Base-by-base conservation (phyloP, 1,140 invertebrate genomes). In the Zaprionus nigranus region DNA sequence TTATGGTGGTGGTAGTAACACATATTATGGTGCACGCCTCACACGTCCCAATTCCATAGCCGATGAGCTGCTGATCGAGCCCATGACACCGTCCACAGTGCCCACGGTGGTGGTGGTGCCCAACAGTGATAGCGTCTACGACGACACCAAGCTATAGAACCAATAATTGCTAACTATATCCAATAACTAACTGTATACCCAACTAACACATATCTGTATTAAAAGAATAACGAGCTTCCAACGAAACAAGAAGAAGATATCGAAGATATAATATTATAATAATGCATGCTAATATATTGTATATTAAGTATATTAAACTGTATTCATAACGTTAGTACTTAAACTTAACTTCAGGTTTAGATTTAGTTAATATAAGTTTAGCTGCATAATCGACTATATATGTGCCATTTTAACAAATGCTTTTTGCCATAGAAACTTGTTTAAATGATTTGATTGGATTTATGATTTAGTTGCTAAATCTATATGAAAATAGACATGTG, bases 81-180 rank as follows among this genome's bases (percentile, higher is more conserved):
- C 84, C 30, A 79, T 81, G 66, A 46, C 54, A n/a, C 34, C 67
- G 15, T n/a, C n/a, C 20, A 51, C 46, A n/a, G 20, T 92, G 63
- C 91, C 91, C 38, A 82, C 85, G 70, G 91, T 92, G 73, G 86
- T 92, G 61, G 88, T 92, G 59, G 86, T 92, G 67, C 91, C 91
- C 51, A 91, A 92, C 53, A 79, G 78, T 56, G 83, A 90, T 66
- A 62, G 62, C 13, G 56, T 51, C 51, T 82, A 91, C 49, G 87
- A 88, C 43, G 91, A 92, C 78, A 92, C 91, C 46, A 85, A 88
- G 70, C 78, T 92, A 71, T 92, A 84, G 86, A 75, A 12, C 36
- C 26, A 13, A 57, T 20, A 3, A 20, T 49, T 24, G 24, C 46
- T 24, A 40, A 15, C 15, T 13, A 40, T 40, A 40, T 15, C 15